A percentile compares a stretch with the other conserved stretches of the same genome.
Evolutionary conservation across 2,113 vertebrate genomes (phyloP).

Genomic region (Ancistrus triradiatus): DNA sequence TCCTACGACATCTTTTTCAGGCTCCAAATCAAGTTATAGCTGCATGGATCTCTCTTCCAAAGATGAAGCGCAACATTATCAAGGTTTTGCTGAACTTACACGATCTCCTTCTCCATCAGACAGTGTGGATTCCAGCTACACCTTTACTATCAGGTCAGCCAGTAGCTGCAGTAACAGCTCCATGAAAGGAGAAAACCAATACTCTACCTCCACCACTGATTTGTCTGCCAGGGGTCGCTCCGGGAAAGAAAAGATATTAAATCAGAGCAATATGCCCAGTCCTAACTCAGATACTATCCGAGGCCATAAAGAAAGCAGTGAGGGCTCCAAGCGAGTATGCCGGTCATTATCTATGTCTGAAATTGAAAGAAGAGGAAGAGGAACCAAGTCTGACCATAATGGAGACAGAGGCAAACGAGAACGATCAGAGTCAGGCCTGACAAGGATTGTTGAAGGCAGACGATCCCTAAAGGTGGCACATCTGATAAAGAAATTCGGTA

Average conservation of each 20-base stretch:
- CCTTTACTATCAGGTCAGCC: conserved; percentile 66
- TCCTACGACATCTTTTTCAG: not conserved
- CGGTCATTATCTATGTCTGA: conserved; percentile 61
- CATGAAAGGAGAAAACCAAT: conserved; percentile 46
- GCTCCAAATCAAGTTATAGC: conserved; percentile 55
- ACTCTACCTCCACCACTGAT: conserved; percentile 63
- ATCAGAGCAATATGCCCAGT: conserved; percentile 29
- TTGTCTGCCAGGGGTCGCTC: conserved; percentile 55
- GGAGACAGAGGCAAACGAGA: conserved; percentile 18
- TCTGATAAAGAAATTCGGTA: conserved; percentile 69
- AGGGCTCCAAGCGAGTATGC: conserved; percentile 44
- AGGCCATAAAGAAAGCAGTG: not conserved
- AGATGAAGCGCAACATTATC: conserved; percentile 46
- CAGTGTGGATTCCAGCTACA: conserved; percentile 71
- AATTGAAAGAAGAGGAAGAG: conserved; percentile 53
- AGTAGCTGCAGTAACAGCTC: conserved; percentile 47
- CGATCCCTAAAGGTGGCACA: conserved; percentile 35
- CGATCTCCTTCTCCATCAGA: conserved; percentile 64
- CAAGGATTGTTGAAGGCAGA: conserved; percentile 53
- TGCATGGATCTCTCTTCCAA: conserved; percentile 59
- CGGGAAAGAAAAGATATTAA: conserved; percentile 36
- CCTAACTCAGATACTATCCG: conserved; percentile 15
- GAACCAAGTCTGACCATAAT: conserved; percentile 5
- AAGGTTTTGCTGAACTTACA: conserved; percentile 54
- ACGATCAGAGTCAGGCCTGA: conserved; percentile 42